phyloP scores from a whole-genome alignment of 2,113 vertebrate genomes.

The Scopus umbretta region DNA sequence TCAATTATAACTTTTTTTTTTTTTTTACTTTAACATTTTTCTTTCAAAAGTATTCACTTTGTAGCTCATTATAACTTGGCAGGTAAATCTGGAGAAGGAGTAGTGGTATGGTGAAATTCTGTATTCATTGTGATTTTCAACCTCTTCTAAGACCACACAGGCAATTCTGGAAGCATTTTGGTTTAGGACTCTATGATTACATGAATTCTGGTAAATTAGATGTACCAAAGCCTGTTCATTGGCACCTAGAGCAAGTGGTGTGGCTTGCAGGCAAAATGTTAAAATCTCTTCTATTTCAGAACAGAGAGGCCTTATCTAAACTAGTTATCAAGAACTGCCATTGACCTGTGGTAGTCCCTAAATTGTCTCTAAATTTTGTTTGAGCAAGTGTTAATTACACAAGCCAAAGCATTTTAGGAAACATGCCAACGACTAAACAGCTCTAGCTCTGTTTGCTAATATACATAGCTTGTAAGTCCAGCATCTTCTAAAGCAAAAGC shows the following conservation, averaged over 20 bases:
- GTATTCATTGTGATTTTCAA: background rate
- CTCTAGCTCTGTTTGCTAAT: background rate
- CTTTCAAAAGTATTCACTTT: background rate
- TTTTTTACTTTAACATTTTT: background rate
- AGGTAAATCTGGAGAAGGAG: background rate
- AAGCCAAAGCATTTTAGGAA: background rate
- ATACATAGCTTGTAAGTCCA: background rate
- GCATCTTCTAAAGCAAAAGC: background rate
- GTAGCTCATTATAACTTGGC: background rate
- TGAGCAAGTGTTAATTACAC: background rate
- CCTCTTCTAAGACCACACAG: background rate
- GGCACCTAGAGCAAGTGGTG: background rate
- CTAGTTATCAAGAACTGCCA: background rate
- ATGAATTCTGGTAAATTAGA: background rate
- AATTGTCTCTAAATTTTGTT: background rate
- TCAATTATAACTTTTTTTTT: background rate
- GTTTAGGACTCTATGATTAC: background rate
- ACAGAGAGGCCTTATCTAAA: background rate
- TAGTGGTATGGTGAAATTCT: background rate
- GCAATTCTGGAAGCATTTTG: background rate
- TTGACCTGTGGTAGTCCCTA: background rate
- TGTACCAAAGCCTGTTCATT: background rate
- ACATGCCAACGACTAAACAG: background rate
- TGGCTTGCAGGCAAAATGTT: background rate
- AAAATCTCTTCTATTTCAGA: background rate